Conservation (phyloP, 2,888 invertebrate genomes). For the Phytoseiulus persimilis region DNA sequence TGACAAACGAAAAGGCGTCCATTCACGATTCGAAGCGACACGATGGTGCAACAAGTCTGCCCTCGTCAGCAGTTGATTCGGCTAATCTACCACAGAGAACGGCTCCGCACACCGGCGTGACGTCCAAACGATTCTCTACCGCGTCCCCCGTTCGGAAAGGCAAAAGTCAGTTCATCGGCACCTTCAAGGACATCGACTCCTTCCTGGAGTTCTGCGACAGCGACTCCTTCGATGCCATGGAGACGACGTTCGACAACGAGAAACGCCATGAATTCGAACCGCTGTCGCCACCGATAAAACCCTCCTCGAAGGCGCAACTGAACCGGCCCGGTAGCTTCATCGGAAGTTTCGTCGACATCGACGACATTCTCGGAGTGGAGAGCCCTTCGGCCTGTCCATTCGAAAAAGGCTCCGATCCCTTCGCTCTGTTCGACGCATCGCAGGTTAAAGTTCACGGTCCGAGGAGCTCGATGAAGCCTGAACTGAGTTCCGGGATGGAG, state of each 20-base stretch:
- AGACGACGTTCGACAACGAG: conserved; percentile 39
- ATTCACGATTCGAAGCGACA: not conserved
- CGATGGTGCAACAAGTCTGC: not conserved
- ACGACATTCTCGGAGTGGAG: conserved; percentile 67
- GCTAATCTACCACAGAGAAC: not conserved
- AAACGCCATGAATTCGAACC: conserved; percentile 14
- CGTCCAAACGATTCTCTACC: not conserved
- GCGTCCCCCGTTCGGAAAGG: conserved; percentile 21
- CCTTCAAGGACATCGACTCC: conserved; percentile 66
- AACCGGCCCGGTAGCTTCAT: conserved; percentile 61
- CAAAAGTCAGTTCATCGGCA: conserved; percentile 45
- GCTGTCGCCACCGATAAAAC: conserved; percentile 20
- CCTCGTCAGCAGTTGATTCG: not conserved
- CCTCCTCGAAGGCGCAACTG: conserved; percentile 47
- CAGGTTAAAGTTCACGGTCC: conserved; percentile 45
- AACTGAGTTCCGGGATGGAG: conserved; percentile 45
- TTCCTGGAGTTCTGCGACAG: conserved; percentile 63
- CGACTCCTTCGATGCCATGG: conserved; percentile 56
- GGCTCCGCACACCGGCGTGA: not conserved
- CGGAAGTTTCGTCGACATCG: conserved; percentile 75
- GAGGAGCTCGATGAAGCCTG: conserved; percentile 42
- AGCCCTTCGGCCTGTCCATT: conserved; percentile 42
- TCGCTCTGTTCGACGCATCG: conserved; percentile 54
- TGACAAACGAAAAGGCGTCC: not conserved
- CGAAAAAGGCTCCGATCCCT: conserved; percentile 1